phyloP scores from a whole-genome alignment of 2,797 vertebrate species.

The Phoebastria nigripes region DNA sequence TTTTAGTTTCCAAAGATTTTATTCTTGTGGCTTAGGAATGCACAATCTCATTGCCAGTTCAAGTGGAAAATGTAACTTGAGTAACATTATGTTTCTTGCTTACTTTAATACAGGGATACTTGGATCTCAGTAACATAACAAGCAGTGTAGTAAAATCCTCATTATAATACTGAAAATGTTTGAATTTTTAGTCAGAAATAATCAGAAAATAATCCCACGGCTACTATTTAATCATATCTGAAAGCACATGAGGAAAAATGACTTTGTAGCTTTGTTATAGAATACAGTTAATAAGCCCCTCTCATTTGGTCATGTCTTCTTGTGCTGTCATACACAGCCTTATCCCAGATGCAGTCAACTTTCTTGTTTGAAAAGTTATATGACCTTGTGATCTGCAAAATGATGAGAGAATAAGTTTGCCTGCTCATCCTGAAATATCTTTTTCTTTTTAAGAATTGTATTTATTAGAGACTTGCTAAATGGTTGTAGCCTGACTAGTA shows the following conservation, averaged over 20 bases:
- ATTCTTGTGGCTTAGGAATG: constrained; percentile 15
- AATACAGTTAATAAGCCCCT: not conserved
- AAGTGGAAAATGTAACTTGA: constrained; percentile 49
- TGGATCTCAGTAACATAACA: not conserved
- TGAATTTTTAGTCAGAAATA: not conserved
- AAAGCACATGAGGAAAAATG: not conserved
- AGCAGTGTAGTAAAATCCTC: not conserved
- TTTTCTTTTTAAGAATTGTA: not conserved
- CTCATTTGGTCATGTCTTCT: not conserved
- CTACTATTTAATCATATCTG: not conserved
- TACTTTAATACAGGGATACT: not conserved
- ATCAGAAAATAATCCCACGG: not conserved
- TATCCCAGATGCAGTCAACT: not conserved
- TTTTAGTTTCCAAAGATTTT: constrained; percentile 40
- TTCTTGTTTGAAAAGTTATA: not conserved
- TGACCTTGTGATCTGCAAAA: not conserved
- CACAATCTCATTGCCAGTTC: constrained; percentile 11
- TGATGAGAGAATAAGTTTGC: not conserved
- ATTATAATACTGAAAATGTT: not conserved
- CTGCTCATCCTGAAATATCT: not conserved
- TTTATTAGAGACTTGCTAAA: not conserved
- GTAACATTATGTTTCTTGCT: constrained; percentile 11
- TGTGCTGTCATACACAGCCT: not conserved
- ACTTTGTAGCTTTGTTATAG: not conserved
- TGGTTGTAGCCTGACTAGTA: not conserved